phyloP scores from a whole-genome alignment of 1,140 invertebrate genomes.

The Phymorhynchus buccinoides region DNA sequence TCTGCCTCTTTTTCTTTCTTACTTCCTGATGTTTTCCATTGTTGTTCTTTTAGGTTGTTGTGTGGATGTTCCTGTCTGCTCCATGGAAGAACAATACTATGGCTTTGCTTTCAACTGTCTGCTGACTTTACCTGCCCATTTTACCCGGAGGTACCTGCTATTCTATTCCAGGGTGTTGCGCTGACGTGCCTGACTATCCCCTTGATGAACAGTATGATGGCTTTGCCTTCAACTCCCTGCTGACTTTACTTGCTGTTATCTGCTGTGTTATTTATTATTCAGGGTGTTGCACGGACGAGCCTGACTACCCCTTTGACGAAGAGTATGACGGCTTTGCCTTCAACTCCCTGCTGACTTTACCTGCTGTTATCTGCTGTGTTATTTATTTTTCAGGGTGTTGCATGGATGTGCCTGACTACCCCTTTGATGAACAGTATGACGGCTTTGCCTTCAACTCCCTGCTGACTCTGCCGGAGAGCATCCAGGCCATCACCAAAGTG shows the following conservation, averaged over 20 bases:
- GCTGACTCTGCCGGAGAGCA: conserved; percentile 76
- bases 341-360: conserved; percentile 63
- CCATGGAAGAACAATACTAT: neutral
- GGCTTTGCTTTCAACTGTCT: conserved; percentile 67
- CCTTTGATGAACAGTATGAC: conserved; percentile 72
- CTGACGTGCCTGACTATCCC: neutral
- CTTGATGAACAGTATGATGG: neutral
- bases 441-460: conserved; percentile 73
- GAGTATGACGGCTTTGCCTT: conserved; percentile 56
- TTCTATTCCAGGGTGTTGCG: neutral
- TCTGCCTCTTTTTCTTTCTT: too few species aligned
- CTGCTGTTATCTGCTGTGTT: neutral
- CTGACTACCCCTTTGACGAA: neutral
- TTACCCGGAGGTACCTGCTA: neutral
- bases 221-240: conserved; percentile 70
- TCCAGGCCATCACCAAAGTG: conserved; percentile 79
- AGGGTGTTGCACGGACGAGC: neutral
- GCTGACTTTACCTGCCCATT: conserved; percentile 58
- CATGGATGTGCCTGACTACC: conserved; percentile 70
- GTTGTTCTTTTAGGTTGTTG: neutral
- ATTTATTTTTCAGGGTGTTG: conserved; percentile 60
- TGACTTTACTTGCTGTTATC: conserved; percentile 40
- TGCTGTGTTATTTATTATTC: neutral
- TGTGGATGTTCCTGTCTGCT: neutral
- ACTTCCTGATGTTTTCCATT: too few species aligned